Percentiles rank a stretch among this genome's conserved stretches.
phyloP scores from a whole-genome alignment of 2,113 vertebrate genomes.

The Syrrhaptes paradoxus region DNA sequence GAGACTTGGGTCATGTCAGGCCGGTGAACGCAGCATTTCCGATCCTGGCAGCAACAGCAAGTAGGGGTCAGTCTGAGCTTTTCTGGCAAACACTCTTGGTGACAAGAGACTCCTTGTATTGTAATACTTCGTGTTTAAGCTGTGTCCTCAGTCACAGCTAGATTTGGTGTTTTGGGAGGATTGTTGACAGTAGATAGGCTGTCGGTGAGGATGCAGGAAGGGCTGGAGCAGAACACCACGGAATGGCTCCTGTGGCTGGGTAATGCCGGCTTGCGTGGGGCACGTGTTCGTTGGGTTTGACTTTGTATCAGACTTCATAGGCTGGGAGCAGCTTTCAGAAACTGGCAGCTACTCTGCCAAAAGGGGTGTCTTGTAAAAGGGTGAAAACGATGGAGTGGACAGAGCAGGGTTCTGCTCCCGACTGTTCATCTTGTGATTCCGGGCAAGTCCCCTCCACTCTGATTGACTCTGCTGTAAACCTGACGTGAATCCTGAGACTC shows the following conservation, averaged over 20 bases:
- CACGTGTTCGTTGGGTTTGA: fast-evolving
- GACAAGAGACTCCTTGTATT: neutral
- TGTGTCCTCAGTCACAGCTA: neutral
- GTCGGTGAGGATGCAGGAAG: neutral
- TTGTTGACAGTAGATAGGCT: neutral
- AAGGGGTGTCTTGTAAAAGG: neutral
- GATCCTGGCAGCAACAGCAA: neutral
- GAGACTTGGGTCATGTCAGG: neutral
- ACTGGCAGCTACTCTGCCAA: neutral
- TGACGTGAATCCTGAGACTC: neutral
- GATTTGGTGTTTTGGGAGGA: neutral
- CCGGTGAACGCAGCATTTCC: neutral
- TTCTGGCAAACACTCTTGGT: neutral
- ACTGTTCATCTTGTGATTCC: fast-evolving
- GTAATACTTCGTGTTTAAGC: neutral
- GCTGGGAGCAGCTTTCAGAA: neutral
- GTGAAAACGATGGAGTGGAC: neutral
- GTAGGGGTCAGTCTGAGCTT: neutral
- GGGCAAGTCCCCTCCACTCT: neutral
- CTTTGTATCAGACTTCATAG: neutral
- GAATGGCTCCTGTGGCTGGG: neutral
- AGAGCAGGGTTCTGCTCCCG: neutral
- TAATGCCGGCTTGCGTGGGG: neutral
- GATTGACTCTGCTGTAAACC: neutral
- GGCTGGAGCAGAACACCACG: fast-evolving